These are phyloP conservation scores for Eupithecia insigniata DNA, from an alignment of 2,888 invertebrate genomes.

Conservation along the genomic window DNA sequence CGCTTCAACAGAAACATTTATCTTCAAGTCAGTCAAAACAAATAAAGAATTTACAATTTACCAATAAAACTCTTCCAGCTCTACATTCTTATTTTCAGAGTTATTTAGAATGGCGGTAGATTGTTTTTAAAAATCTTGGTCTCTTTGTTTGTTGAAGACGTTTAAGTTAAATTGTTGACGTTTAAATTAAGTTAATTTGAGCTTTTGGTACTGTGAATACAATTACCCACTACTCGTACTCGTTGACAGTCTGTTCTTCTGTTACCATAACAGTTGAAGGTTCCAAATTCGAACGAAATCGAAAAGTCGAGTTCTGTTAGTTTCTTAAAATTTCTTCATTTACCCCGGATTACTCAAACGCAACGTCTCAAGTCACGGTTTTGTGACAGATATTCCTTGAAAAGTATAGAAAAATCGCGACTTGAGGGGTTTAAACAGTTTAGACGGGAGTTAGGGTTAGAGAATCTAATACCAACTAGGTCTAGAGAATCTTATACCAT, in stretches of 20 bases:
- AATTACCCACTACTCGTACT: too few relatives aligned
- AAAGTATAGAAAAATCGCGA: too few relatives aligned
- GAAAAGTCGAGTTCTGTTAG: neutral
- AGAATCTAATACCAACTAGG: too few relatives aligned
- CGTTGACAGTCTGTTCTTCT: too few relatives aligned
- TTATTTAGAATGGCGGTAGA: neutral
- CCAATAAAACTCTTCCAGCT: constrained; percentile 28
- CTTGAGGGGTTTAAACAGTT: too few relatives aligned
- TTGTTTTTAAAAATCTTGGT: neutral
- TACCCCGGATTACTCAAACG: too few relatives aligned
- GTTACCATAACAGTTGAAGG: too few relatives aligned
- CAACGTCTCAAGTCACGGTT: too few relatives aligned
- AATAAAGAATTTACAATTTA: constrained; percentile 33
- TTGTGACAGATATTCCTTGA: too few relatives aligned
- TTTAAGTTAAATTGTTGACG: neutral
- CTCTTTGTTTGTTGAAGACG: neutral
- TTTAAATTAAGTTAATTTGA: neutral
- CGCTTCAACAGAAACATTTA: constrained; percentile 24
- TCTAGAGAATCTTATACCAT: too few relatives aligned
- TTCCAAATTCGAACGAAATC: too few relatives aligned
- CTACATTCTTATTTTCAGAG: constrained; percentile 20
- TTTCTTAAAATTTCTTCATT: neutral
- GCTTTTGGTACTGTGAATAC: neutral
- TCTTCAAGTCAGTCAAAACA: constrained; percentile 29
- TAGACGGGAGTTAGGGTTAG: too few relatives aligned